phyloP scores from a whole-genome alignment of 1,140 invertebrate genomes.

The Drosophila pandora region DNA sequence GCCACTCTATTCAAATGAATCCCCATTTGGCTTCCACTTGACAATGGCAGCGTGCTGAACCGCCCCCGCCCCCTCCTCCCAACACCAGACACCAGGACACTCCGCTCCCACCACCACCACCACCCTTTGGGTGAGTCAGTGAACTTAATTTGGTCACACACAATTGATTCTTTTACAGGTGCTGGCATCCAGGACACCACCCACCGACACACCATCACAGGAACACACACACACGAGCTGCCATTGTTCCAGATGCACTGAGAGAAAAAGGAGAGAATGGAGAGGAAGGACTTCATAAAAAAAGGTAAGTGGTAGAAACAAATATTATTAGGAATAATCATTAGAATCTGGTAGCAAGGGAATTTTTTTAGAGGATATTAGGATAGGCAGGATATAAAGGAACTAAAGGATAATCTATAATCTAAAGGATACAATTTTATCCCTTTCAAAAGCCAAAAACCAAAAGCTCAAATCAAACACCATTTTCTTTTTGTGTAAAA shows the following conservation, averaged over 20 bases:
- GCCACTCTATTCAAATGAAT: slow-evolving; percentile 76
- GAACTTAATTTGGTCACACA: slow-evolving; percentile 81
- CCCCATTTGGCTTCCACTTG: slow-evolving; percentile 76
- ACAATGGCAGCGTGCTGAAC: slow-evolving; percentile 60
- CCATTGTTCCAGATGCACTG: slow-evolving; percentile 50
- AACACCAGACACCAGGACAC: background rate
- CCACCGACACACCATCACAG: slow-evolving; percentile 3
- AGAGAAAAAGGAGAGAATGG: background rate
- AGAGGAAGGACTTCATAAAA: background rate
- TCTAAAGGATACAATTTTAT: too few species aligned
- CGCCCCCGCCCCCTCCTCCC: background rate
- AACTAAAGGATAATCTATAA: too few species aligned
- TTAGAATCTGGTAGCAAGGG: too few species aligned
- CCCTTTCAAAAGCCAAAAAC: too few species aligned
- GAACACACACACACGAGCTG: slow-evolving; percentile 11
- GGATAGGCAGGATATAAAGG: too few species aligned
- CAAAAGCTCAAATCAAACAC: too few species aligned
- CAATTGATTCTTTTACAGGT: slow-evolving; percentile 78
- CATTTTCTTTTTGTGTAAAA: background rate
- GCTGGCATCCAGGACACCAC: slow-evolving; percentile 25
- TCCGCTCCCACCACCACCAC: background rate
- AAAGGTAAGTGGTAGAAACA: too few species aligned
- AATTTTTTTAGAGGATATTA: too few species aligned
- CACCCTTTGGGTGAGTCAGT: slow-evolving; percentile 56
- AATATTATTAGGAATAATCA: too few species aligned